Base-by-base conservation (phyloP, 2,113 vertebrate genomes). In the Coturnix japonica region DNA sequence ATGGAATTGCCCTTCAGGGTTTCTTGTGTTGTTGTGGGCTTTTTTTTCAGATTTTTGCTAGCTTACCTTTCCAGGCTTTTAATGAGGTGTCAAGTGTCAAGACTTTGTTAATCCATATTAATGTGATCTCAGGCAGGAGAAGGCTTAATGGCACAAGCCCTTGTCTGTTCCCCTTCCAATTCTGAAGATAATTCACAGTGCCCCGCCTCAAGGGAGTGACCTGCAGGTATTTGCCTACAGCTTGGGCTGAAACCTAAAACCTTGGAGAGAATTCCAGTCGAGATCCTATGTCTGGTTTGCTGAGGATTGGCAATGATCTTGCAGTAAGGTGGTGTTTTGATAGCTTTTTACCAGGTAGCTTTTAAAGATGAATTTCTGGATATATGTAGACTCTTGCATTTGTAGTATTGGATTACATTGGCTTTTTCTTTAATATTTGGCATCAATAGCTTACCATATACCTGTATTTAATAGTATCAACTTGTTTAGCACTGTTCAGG, bases 381-480 rank as follows among this genome's bases (percentile, higher is more conserved):
- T 64, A 17, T 69, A 5, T 53, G 23, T 35, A 53, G 53, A 93
- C 63, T 93, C 19, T 91, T 41, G 60, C 37, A 70, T 71, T 90
- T 65, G 39, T 80, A 39, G 63, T 88, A 30, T 30, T 73, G 43
- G 86, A 79, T 87, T 59, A 91, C 51, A 9, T 57, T 91, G 41
- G 72, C 6, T 61, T 9, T 72, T 86, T 94, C 76, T 74, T 61
- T 63, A 93, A n/a, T 82, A 61, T 61, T 82, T 94, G 30, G n/a
- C 16, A 57, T 65, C 72, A 46, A 11, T 54, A 86, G 57, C 6
- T 91, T 60, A 13, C 12, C 28, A 19, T 60, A 33, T 77, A 96
- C 71, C 70, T 85, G n/a, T 84, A 81, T 85, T 19, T 74, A 65
- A 74, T 22, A 44, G 89, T 81, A 87, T 46, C 2, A 79, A 64